Evolutionary conservation across 2,113 vertebrate species (phyloP), one percentile per base, ranked within the genome.

Genomic region (Suncus etruscus): DNA sequence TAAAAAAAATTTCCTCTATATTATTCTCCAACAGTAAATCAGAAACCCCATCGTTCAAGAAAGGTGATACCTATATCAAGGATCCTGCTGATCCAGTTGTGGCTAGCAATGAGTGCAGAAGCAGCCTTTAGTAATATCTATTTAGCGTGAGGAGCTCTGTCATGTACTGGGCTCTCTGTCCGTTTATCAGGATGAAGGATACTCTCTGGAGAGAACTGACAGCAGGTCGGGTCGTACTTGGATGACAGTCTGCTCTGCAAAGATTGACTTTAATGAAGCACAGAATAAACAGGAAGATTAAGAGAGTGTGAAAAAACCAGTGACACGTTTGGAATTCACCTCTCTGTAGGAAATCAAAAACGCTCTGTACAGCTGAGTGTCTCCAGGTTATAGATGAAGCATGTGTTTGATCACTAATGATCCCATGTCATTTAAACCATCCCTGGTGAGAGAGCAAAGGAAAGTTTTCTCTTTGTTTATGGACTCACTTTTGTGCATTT

Each of bases 261-360:
- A 98, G 97, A 98, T 85, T 97, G 97, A 97, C 97, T 98, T 97
- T 98, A 98, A 98, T 97, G 97, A 98, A 98, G 97, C 97, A 94
- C 91, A 95, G 97, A 97, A 98, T 97, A 98, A 98, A 97, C 96
- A 98, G 97, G 94, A 97, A 97, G 97, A 98, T 98, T 97, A 98
- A 98, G 97, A 97, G 95, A 94, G 93, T 93, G 96, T 92, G 18
- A 25, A 96, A 94, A 97, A 97, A 96, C 82, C 96, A 90, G 95
- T 97, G 97, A 97, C 97, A 97, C 97, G 95, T 96, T 98, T 95
- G 90, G 95, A 95, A 96, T 95, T 96, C 95, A 97, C 96, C 95
- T 97, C 96, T 90, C 90, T 47, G 83, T 68, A 94, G 90, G 91
- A 95, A 95, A 74, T 47, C 90, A 39, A 95, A 94, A 91, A 83